Evolutionary conservation across 2,113 vertebrate species (phyloP).

Genomic region (Hydrolagus affinis): DNA sequence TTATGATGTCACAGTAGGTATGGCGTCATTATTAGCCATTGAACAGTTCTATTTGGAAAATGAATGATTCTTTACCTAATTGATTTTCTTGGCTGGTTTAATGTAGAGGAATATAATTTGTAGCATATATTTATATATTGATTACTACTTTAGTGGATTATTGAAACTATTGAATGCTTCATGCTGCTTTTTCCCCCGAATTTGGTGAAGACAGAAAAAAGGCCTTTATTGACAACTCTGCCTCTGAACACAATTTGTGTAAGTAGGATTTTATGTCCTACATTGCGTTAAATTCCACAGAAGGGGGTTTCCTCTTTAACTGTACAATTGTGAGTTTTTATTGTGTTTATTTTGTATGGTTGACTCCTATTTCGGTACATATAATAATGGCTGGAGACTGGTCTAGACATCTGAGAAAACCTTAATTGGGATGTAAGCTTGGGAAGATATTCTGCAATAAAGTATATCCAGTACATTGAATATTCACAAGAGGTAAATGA

Average conservation of each 20-base stretch:
- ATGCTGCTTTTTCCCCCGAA: neutral
- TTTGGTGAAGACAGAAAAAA: neutral
- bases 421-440: too few species aligned
- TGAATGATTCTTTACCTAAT: slow-evolving; percentile 44
- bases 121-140: slow-evolving; percentile 54
- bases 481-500: too few species aligned
- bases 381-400: too few species aligned
- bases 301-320: too few species aligned
- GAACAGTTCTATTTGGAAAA: slow-evolving; percentile 56
- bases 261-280: neutral
- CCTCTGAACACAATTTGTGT: neutral
- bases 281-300: too few species aligned
- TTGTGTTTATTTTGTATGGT: too few species aligned
- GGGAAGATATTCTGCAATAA: too few species aligned
- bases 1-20: slow-evolving; percentile 50
- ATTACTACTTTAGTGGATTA: neutral
- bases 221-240: neutral
- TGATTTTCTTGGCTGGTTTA: slow-evolving; percentile 44
- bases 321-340: too few species aligned
- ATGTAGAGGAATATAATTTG: slow-evolving; percentile 59
- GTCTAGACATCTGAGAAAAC: too few species aligned
- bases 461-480: too few species aligned
- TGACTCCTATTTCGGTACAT: too few species aligned
- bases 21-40: slow-evolving; percentile 52
- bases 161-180: neutral